Percentiles rank a stretch among this genome's conserved stretches.
phyloP scores from a whole-genome alignment of 2,888 invertebrate genomes.

The Didymodactylos carnosus region DNA sequence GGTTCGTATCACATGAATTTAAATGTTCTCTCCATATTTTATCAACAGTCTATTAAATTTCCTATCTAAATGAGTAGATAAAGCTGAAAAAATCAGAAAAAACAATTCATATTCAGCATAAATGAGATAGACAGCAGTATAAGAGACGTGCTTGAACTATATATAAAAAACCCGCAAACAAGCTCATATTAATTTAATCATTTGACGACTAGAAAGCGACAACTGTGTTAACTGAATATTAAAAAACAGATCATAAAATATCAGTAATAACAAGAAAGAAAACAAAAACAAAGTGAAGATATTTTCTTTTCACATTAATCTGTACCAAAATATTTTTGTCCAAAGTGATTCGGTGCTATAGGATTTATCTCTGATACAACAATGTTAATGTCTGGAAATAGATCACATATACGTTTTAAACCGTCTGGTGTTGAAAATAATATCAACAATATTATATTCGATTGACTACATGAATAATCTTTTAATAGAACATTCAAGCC shows the following conservation, averaged over 20 bases:
- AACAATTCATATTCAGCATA: no score
- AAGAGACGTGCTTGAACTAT: no score
- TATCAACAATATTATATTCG: conserved; percentile 5
- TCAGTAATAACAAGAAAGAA: neutral
- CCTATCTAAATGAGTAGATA: no score
- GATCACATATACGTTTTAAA: neutral
- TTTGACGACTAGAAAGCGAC: no score
- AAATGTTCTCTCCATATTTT: no score
- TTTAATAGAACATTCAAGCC: conserved; percentile 7
- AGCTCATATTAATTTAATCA: no score
- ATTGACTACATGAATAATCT: conserved; percentile 5
- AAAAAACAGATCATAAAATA: neutral
- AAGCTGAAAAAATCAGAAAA: no score
- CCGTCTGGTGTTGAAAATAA: conserved; percentile 12
- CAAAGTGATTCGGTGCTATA: conserved; percentile 9
- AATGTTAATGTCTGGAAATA: conserved; percentile 4
- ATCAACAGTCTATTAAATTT: no score
- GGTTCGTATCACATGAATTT: no score
- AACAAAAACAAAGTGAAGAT: neutral
- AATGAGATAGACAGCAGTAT: no score
- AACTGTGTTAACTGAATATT: no score
- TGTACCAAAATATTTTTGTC: conserved; percentile 14
- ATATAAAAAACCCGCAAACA: no score
- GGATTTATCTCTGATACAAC: conserved; percentile 7
- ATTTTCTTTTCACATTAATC: neutral